Percentiles rank a stretch among this genome's conserved stretches.
Conservation (phyloP, 2,797 vertebrate species). For the Chiloscyllium punctatum region DNA sequence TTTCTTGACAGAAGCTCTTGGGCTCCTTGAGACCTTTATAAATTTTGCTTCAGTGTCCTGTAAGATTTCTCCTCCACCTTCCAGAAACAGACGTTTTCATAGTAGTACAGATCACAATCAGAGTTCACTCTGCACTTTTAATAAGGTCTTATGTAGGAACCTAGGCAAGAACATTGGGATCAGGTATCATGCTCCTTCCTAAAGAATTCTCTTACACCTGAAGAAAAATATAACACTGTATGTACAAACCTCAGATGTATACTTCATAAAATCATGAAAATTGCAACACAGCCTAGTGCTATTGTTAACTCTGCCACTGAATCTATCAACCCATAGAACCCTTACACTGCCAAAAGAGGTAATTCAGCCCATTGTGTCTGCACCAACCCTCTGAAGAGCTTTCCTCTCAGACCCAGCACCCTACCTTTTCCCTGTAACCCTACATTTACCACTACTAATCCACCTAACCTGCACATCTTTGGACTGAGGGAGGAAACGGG, state of each 20-base stretch:
- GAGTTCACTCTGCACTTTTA: neutral
- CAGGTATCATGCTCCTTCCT: neutral
- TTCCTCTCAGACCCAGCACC: too few species aligned
- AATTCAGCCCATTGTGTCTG: too few species aligned
- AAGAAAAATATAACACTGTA: neutral
- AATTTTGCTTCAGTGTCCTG: neutral
- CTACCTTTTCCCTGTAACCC: too few species aligned
- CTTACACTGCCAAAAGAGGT: too few species aligned
- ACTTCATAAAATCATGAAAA: neutral
- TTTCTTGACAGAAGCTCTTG: neutral
- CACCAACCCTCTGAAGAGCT: too few species aligned
- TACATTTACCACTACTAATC: too few species aligned
- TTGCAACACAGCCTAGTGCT: neutral
- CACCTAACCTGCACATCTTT: too few species aligned
- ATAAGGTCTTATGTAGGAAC: neutral
- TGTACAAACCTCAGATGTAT: neutral
- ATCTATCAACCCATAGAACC: too few species aligned
- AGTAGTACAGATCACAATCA: neutral
- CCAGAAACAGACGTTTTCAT: neutral
- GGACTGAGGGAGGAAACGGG: too few species aligned
- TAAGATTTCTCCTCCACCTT: neutral
- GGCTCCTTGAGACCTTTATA: neutral
- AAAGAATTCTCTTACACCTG: neutral
- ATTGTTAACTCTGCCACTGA: neutral
- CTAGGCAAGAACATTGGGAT: neutral